Conservation (phyloP, 2,797 vertebrate genomes). For the Cygnus olor region DNA sequence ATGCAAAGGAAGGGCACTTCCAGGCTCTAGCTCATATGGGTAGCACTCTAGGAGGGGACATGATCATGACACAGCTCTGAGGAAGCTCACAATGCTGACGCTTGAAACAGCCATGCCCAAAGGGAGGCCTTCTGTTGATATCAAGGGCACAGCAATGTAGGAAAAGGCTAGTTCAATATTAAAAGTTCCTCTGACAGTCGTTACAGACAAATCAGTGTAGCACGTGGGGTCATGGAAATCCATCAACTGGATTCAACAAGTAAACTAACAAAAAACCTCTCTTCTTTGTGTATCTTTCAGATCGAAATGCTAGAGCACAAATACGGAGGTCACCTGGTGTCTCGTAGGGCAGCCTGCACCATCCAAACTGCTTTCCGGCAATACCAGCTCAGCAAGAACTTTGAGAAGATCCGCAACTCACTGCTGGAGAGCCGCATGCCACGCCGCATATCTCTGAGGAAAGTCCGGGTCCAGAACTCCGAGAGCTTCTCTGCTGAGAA, state of each 20-base stretch:
- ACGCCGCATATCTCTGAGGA: conserved; percentile 93
- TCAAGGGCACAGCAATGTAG: neutral
- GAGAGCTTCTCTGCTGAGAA: conserved; percentile 92
- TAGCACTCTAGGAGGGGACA: neutral
- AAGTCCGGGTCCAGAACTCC: conserved; percentile 88
- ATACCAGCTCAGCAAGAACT: conserved; percentile 99
- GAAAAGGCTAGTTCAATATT: neutral
- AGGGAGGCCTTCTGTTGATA: neutral
- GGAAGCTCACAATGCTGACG: neutral
- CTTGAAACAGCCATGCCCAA: neutral
- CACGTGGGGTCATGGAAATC: neutral
- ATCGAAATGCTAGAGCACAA: conserved; percentile 98
- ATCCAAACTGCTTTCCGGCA: conserved; percentile 98
- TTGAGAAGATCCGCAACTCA: conserved; percentile 98
- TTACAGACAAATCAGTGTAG: neutral
- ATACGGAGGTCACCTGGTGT: conserved; percentile 95
- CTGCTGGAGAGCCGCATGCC: conserved; percentile 95
- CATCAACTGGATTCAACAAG: neutral
- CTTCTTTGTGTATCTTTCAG: conserved; percentile 75
- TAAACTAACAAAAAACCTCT: neutral
- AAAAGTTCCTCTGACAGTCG: neutral
- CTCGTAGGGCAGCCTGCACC: conserved; percentile 93
- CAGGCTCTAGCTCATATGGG: neutral
- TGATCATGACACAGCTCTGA: neutral
- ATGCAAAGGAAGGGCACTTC: neutral